Base-by-base conservation (phyloP, 2,888 invertebrate species). In the Eudemis profundana region DNA sequence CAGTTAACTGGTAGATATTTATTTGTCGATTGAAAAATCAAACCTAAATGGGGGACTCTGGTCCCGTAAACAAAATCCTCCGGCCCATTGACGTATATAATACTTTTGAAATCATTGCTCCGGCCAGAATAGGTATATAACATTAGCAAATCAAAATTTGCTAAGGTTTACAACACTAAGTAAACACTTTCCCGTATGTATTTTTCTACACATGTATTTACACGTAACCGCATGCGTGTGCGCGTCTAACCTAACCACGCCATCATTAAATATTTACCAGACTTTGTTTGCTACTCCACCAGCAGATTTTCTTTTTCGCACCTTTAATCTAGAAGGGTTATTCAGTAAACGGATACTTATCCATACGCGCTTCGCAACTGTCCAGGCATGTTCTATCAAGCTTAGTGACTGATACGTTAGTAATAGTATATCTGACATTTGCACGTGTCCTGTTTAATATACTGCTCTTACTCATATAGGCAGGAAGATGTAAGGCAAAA, bases 401-500 rank as follows among this genome's bases (percentile, higher is more conserved):
- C 51, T 64, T 40, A 50, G 15, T 36, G 46, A 33, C 7, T 33
- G 47, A 50, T 46, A 38, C 19, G 53, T 54, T 19, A n/a, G 19
- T 40, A 60, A 8, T 47, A 33, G 14, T 42, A 56, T n/a, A 33
- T 33, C 8, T 42, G 5, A 42, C 33, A 8, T 42, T 57, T 70
- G 70, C 73, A 74, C 72, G 74, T 75, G 74, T 67, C 54, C 42
- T 64, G 42, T 51, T 64, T 33, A 3, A 19, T 57, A 12, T 46
- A 29, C 10, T 21, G 21, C 33, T 46, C 19, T 33, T 64, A 59
- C 64, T 51, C 56, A 50, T 59, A 21, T 38, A 67, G 67, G 64
- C 68, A 73, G 72, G 74, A 75, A 75, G 74, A 71, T 68, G 67
- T 70, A 69, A 68, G 61, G 70, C 66, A 70, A 72, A 76, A 75